Conservation (phyloP, 2,113 vertebrate genomes). For the Ochotona curzoniae region DNA sequence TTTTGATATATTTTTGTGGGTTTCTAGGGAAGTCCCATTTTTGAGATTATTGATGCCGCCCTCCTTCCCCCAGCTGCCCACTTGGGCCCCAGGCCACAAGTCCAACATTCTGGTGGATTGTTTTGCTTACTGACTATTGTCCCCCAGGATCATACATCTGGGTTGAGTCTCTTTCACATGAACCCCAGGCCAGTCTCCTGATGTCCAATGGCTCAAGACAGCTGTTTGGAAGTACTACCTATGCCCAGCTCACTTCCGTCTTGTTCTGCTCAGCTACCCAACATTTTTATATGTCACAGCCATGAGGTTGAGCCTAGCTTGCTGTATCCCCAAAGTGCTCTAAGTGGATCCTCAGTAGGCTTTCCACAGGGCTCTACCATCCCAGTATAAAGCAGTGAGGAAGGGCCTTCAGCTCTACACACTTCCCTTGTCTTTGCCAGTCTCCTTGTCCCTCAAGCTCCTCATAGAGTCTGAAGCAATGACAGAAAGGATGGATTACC, state of each 20-base stretch:
- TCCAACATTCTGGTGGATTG: neutral
- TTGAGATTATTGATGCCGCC: neutral
- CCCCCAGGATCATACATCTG: neutral
- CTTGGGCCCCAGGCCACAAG: neutral
- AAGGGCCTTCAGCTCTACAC: neutral
- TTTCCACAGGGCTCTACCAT: neutral
- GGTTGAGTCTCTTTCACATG: neutral
- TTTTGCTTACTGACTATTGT: neutral
- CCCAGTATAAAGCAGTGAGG: neutral
- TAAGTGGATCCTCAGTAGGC: neutral
- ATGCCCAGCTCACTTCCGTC: accelerated
- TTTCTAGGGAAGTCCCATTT: neutral
- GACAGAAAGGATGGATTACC: neutral
- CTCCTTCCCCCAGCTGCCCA: neutral
- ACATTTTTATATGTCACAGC: neutral
- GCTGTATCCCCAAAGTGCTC: neutral
- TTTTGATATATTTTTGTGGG: neutral
- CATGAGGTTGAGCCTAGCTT: neutral
- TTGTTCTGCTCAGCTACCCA: neutral
- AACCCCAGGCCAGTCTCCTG: neutral
- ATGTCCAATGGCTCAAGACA: neutral
- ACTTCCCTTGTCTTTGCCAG: neutral
- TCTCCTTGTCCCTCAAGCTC: neutral
- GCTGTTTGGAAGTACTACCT: neutral
- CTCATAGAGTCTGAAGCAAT: neutral